Conservation (phyloP, 2,113 vertebrate species). For the Oreochromis spilurus region DNA sequence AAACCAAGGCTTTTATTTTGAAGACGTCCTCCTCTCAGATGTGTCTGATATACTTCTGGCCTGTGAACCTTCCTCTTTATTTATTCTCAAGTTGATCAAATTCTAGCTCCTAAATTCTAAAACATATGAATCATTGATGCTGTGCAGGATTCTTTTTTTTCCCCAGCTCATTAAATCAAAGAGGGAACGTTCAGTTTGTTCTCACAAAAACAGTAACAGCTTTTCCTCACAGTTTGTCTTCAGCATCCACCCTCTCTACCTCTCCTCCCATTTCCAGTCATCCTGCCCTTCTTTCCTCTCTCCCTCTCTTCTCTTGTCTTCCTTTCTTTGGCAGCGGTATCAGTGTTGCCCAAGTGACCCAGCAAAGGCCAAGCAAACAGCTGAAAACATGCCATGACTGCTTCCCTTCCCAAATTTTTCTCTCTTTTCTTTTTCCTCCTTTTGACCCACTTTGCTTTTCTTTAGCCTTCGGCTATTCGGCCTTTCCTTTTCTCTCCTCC, state of each 20-base stretch:
- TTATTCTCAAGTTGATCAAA: neutral
- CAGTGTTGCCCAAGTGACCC: slow-evolving; percentile 56
- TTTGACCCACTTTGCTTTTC: neutral
- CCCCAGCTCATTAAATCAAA: neutral
- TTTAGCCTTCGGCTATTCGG: neutral
- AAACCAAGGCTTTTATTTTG: neutral
- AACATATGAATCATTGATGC: neutral
- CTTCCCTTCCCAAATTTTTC: neutral
- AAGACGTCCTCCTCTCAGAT: neutral
- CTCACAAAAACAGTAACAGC: neutral
- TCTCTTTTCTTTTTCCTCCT: neutral
- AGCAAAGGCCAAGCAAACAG: slow-evolving; percentile 57
- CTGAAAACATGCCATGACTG: slow-evolving; percentile 57
- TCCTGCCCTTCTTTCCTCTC: neutral
- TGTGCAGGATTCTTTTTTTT: neutral
- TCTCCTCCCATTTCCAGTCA: slow-evolving; percentile 21
- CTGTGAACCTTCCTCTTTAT: neutral
- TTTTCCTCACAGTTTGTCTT: neutral
- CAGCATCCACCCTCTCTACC: neutral
- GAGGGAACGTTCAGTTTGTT: neutral
- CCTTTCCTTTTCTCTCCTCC: neutral
- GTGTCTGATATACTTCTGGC: neutral
- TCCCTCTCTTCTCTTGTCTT: neutral
- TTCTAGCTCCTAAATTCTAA: neutral
- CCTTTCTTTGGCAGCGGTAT: slow-evolving; percentile 38